Conservation (phyloP, 2,113 vertebrate genomes). For the Pseudolaguvia tuberculata region DNA sequence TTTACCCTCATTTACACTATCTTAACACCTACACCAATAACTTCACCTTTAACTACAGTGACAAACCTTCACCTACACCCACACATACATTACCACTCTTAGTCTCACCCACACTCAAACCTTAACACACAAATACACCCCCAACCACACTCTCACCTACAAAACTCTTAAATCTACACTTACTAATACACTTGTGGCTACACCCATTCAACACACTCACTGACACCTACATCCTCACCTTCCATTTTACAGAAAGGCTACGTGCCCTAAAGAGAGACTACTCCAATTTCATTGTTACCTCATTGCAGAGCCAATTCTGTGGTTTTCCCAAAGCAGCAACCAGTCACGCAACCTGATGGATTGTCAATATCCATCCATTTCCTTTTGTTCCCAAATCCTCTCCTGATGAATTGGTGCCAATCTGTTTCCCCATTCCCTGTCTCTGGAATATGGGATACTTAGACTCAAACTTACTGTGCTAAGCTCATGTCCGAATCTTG, state of each 20-base stretch:
- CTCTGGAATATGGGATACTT: slow-evolving; percentile 70
- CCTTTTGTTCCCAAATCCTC: slow-evolving; percentile 28
- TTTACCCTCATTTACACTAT: not conserved
- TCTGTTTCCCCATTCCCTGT: slow-evolving; percentile 22
- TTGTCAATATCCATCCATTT: slow-evolving; percentile 57
- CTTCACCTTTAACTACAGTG: not conserved
- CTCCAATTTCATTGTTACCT: not conserved
- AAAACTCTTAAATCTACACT: too few relatives aligned
- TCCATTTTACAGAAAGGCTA: not conserved
- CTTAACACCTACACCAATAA: not conserved
- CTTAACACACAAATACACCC: not conserved
- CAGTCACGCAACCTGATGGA: slow-evolving; percentile 52
- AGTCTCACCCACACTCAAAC: too few relatives aligned
- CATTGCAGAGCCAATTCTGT: not conserved
- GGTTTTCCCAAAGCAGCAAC: not conserved
- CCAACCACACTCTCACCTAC: not conserved
- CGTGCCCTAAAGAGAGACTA: not conserved
- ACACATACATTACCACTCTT: not conserved
- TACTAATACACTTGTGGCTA: too few relatives aligned
- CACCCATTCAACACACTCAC: not conserved
- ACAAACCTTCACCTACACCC: not conserved
- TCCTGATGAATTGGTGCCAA: slow-evolving; percentile 29
- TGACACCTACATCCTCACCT: not conserved
- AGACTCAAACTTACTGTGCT: slow-evolving; percentile 57
- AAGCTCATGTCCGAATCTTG: slow-evolving; percentile 34